These are phyloP conservation scores for Scleropages formosus DNA, from an alignment of 2,797 vertebrate genomes.

Conservation along the genomic window DNA sequence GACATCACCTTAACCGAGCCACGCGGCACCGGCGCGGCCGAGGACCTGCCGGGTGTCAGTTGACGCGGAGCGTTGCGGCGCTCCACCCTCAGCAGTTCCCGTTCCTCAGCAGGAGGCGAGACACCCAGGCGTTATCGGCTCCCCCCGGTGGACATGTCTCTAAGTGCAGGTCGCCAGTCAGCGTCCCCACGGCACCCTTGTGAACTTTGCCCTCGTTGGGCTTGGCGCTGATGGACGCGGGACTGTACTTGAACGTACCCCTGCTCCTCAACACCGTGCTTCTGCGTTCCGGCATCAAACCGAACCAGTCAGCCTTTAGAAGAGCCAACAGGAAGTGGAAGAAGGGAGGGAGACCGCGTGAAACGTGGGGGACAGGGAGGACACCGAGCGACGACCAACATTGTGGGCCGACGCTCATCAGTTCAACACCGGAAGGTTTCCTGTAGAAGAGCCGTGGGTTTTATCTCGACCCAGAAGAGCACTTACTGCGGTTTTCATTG, in stretches of 20 bases:
- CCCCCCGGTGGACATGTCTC: conserved; percentile 56
- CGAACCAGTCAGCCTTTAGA: neutral
- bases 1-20: too few species aligned
- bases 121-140: conserved; percentile 47
- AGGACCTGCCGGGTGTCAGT: neutral
- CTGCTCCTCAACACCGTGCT: conserved; percentile 56
- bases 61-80: conserved; percentile 43
- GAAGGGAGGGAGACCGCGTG: neutral
- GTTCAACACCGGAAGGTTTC: too few species aligned
- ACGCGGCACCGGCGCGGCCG: neutral
- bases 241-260: conserved; percentile 52
- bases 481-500: too few species aligned
- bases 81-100: conserved; percentile 45
- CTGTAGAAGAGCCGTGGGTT: too few species aligned
- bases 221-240: conserved; percentile 53
- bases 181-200: conserved; percentile 21
- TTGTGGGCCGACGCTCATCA: neutral
- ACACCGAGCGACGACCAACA: conserved; percentile 9
- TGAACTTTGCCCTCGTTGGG: conserved; percentile 49
- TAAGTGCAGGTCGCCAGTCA: conserved; percentile 37
- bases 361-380: neutral
- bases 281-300: neutral
- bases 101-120: conserved; percentile 27
- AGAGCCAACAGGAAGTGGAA: neutral
- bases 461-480: neutral